phyloP scores from a whole-genome alignment of 2,888 invertebrate genomes.

The Pseudococcus viburni region DNA sequence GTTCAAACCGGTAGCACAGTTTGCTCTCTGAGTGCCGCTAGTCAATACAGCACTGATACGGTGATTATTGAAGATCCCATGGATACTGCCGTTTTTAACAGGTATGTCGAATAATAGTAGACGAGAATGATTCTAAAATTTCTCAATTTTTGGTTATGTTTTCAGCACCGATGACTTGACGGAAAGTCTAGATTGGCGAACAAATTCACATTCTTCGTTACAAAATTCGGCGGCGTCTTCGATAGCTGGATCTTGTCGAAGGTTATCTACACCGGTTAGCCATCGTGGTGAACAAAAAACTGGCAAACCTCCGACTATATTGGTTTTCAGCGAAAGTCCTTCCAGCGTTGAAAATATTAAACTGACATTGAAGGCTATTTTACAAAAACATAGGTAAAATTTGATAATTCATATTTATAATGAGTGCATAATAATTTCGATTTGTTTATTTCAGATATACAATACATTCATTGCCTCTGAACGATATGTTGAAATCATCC shows the following conservation, averaged over 20 bases:
- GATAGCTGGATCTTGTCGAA: conserved; percentile 62
- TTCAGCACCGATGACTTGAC: conserved; percentile 52
- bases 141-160: not conserved
- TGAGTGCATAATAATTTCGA: not conserved
- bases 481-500: conserved; percentile 73
- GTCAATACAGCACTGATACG: conserved; percentile 58
- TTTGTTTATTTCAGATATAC: conserved; percentile 71
- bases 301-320: conserved; percentile 84
- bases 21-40: conserved; percentile 60
- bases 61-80: conserved; percentile 35
- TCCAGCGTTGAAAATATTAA: conserved; percentile 83
- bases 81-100: conserved; percentile 54
- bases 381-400: conserved; percentile 80
- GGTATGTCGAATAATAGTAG: not conserved
- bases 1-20: conserved; percentile 38
- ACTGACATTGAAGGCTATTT: conserved; percentile 78
- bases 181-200: conserved; percentile 55
- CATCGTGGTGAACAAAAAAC: conserved; percentile 67
- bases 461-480: conserved; percentile 72
- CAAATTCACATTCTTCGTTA: conserved; percentile 64
- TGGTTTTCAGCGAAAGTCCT: conserved; percentile 85
- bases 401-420: no score
- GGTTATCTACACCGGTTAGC: conserved; percentile 61
- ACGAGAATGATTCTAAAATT: not conserved
- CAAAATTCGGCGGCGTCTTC: conserved; percentile 62